Conservation (phyloP, 2,113 vertebrate species). For the Mormyrus lacerda region DNA sequence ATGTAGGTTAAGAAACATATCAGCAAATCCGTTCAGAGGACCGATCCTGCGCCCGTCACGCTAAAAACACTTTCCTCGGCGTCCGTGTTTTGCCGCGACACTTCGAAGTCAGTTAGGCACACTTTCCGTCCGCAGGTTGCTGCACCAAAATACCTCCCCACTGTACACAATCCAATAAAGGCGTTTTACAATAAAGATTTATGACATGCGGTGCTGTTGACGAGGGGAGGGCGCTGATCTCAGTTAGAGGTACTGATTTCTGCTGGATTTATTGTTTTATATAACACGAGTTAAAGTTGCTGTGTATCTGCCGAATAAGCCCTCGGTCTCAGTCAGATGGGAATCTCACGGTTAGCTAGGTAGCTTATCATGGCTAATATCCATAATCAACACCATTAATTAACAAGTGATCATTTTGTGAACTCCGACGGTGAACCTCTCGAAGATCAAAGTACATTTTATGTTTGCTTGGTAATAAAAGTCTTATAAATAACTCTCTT, state of each 20-base stretch:
- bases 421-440: neutral
- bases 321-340: neutral
- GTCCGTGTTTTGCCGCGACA: neutral
- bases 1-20: neutral
- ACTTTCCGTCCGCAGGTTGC: neutral
- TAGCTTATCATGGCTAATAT: neutral
- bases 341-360: neutral
- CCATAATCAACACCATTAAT: neutral
- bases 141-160: neutral
- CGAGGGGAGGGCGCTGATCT: neutral
- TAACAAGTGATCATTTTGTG: neutral
- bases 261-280: neutral
- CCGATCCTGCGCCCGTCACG: neutral
- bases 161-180: neutral
- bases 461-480: neutral
- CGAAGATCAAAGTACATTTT: neutral
- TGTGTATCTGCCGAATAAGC: neutral
- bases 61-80: neutral
- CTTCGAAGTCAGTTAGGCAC: neutral
- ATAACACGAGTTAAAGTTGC: neutral
- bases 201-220: neutral
- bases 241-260: neutral
- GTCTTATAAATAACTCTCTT: neutral
- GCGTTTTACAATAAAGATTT: neutral
- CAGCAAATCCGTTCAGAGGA: neutral